Evolutionary conservation across 2,888 invertebrate species (phyloP).

Genomic region (Camponotus fellah): DNA sequence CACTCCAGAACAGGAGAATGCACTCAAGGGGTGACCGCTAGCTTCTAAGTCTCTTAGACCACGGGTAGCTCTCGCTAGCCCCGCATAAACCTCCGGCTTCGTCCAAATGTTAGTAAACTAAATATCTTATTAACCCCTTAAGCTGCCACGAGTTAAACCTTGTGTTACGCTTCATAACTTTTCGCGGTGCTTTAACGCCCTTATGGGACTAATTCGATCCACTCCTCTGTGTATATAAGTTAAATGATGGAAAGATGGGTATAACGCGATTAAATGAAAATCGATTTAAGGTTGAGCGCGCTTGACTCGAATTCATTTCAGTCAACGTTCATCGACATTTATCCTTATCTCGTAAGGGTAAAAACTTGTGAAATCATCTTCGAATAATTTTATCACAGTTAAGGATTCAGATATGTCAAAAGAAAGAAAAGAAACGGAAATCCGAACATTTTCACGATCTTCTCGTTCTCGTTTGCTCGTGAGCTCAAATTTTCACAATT

Average conservation of each 20-base stretch:
- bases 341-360: neutral
- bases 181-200: constrained; percentile 59
- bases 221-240: constrained; percentile 24
- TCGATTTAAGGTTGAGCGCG: constrained; percentile 32
- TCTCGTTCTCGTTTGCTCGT: constrained; percentile 34
- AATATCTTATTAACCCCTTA: constrained; percentile 84
- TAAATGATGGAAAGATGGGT: constrained; percentile 41
- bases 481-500: constrained; percentile 64
- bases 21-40: constrained; percentile 85
- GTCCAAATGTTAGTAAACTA: constrained; percentile 83
- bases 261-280: constrained; percentile 41
- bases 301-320: constrained; percentile 40
- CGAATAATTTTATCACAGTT: neutral
- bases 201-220: constrained; percentile 52
- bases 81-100: constrained; percentile 77
- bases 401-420: neutral
- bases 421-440: neutral
- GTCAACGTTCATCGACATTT: constrained; percentile 6
- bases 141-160: constrained; percentile 74
- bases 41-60: constrained; percentile 85
- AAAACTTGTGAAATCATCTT: neutral
- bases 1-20: constrained; percentile 85
- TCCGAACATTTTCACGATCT: constrained; percentile 8
- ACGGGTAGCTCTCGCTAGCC: constrained; percentile 78
- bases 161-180: constrained; percentile 68